Evolutionary conservation across 2,113 vertebrate genomes (phyloP).

Genomic region (Elanus axillaris): DNA sequence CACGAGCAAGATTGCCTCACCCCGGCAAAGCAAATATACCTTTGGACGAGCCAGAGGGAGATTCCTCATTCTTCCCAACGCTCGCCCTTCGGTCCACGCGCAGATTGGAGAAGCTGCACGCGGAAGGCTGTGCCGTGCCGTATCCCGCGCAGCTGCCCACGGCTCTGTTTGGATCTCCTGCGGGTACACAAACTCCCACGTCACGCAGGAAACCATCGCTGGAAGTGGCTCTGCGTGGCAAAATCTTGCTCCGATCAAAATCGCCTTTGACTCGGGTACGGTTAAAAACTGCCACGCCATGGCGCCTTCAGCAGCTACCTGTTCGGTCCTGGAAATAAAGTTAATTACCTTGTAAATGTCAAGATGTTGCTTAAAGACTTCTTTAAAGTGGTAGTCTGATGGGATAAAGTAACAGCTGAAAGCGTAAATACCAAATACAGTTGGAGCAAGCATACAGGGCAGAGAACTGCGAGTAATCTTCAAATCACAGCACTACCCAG

Average conservation of each 20-base stretch:
- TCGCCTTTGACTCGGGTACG: fast-evolving
- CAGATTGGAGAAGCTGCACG: fast-evolving
- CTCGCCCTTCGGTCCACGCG: fast-evolving
- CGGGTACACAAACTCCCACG: fast-evolving
- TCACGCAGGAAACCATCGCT: fast-evolving
- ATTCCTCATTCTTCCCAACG: fast-evolving
- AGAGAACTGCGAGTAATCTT: neutral
- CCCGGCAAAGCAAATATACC: neutral
- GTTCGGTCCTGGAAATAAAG: neutral
- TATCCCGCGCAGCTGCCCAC: fast-evolving
- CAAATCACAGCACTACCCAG: neutral
- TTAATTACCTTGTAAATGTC: neutral
- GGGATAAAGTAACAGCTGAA: neutral
- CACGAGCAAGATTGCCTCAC: fast-evolving
- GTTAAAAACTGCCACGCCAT: too few relatives aligned
- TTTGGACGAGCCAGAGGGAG: neutral
- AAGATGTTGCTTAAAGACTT: neutral
- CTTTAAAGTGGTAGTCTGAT: neutral
- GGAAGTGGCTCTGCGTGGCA: neutral
- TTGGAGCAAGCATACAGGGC: neutral
- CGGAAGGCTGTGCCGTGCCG: fast-evolving
- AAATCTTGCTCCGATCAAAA: neutral
- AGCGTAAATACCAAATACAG: fast-evolving
- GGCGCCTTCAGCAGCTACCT: neutral
- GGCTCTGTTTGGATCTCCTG: fast-evolving